phyloP scores from a whole-genome alignment of 1,140 invertebrate genomes.

The Leptonema lineaticorne region DNA sequence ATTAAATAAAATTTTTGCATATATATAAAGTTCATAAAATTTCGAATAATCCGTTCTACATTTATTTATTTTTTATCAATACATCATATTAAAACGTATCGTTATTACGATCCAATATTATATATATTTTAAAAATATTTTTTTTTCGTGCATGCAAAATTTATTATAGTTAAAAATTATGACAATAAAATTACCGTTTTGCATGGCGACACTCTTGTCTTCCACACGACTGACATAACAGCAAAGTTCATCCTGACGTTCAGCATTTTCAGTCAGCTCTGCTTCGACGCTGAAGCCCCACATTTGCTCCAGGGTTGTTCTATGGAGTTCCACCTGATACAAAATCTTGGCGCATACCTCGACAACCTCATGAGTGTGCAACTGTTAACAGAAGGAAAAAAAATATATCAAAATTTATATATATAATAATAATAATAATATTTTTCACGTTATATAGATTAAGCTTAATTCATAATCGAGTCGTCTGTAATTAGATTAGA shows the following conservation, averaged over 20 bases:
- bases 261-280: slow-evolving; percentile 92
- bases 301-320: slow-evolving; percentile 88
- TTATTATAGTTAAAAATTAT: background rate
- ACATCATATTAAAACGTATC: too few relatives aligned
- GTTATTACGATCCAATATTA: too few relatives aligned
- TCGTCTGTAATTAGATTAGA: too few relatives aligned
- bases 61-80: too few relatives aligned
- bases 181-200: slow-evolving; percentile 76
- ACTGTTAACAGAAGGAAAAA: slow-evolving; percentile 57
- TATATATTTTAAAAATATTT: background rate
- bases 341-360: slow-evolving; percentile 96
- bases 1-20: too few relatives aligned
- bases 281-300: slow-evolving; percentile 98
- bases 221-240: slow-evolving; percentile 95
- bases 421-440: too few relatives aligned
- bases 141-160: background rate
- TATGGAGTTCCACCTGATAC: slow-evolving; percentile 92
- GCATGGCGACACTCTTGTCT: slow-evolving; percentile 91
- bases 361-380: slow-evolving; percentile 92
- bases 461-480: too few relatives aligned
- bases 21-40: too few relatives aligned
- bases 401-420: too few relatives aligned
- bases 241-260: slow-evolving; percentile 93
- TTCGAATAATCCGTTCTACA: too few relatives aligned
- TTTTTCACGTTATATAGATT: too few relatives aligned